phyloP scores from a whole-genome alignment of 2,888 invertebrate species.

The Stegophylla sp. region DNA sequence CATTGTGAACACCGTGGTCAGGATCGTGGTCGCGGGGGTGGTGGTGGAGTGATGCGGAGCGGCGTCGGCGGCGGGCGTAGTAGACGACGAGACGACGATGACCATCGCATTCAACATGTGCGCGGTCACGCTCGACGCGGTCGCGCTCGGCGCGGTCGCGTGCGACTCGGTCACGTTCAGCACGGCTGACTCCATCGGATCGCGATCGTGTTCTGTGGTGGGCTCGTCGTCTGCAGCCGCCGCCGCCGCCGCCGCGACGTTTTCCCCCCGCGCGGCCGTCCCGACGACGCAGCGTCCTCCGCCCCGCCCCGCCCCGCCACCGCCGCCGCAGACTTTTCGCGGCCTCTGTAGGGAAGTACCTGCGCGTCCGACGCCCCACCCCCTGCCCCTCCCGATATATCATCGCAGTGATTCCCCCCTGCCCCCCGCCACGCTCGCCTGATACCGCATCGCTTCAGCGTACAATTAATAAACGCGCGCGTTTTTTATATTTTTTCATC shows the following conservation, averaged over 20 bases:
- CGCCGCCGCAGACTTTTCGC: not conserved
- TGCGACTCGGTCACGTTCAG: slow-evolving; percentile 66
- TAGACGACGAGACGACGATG: not conserved
- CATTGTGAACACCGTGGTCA: slow-evolving; percentile 62
- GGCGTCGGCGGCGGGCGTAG: not conserved
- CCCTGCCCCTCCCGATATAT: too few relatives aligned
- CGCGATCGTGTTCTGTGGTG: slow-evolving; percentile 16
- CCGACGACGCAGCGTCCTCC: too few relatives aligned
- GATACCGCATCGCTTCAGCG: too few relatives aligned
- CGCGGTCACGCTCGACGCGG: slow-evolving; percentile 54
- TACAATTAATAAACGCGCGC: too few relatives aligned
- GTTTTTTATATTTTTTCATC: too few relatives aligned
- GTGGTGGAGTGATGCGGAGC: slow-evolving; percentile 62
- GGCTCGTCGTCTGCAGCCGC: not conserved
- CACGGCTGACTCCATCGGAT: slow-evolving; percentile 63
- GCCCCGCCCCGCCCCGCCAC: too few relatives aligned
- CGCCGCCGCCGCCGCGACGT: not conserved
- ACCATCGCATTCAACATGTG: not conserved
- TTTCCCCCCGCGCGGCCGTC: not conserved
- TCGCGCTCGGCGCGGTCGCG: not conserved
- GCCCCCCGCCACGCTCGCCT: too few relatives aligned
- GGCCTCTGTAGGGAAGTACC: not conserved
- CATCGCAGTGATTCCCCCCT: too few relatives aligned
- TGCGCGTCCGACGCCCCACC: too few relatives aligned
- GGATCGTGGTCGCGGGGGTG: not conserved